Evolutionary conservation across 2,888 invertebrate species (phyloP).

Genomic region (Elysia crispata): DNA sequence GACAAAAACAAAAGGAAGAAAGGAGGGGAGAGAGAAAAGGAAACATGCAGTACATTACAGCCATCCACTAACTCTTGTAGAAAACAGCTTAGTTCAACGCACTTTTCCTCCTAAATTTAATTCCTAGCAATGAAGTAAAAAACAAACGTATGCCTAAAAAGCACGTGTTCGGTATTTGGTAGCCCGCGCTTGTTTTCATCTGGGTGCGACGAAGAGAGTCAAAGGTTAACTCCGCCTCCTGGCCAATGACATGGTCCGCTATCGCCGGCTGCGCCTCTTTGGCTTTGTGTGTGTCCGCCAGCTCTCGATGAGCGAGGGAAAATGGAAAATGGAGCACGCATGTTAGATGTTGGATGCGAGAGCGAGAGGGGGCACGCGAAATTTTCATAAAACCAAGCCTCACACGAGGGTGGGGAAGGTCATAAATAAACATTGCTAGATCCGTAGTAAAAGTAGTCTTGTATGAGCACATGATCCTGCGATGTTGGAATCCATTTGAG

Average conservation of each 20-base stretch:
- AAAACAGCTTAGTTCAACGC: too few relatives aligned
- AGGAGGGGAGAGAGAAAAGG: too few relatives aligned
- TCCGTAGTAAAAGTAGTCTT: too few relatives aligned
- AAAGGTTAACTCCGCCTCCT: conserved; percentile 46
- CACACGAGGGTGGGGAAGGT: conserved; percentile 5
- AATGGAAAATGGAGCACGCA: neutral
- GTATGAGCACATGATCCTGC: too few relatives aligned
- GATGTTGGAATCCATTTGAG: too few relatives aligned
- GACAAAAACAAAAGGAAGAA: too few relatives aligned
- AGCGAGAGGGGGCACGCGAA: conserved; percentile 5
- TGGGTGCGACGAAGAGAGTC: conserved; percentile 25
- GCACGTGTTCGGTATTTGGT: conserved; percentile 27
- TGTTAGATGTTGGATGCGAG: neutral
- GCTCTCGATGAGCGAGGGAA: too few relatives aligned
- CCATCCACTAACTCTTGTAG: too few relatives aligned
- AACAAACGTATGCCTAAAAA: neutral
- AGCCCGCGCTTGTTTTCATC: conserved; percentile 25
- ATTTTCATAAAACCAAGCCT: neutral
- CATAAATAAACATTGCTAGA: too few relatives aligned
- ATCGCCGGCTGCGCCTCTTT: neutral
- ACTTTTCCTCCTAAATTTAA: too few relatives aligned
- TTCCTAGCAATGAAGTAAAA: neutral
- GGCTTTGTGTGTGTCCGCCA: too few relatives aligned
- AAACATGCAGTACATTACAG: too few relatives aligned
- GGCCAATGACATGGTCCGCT: conserved; percentile 36